Base-by-base conservation (phyloP, 2,888 invertebrate genomes). In the Entomobrya proxima region DNA sequence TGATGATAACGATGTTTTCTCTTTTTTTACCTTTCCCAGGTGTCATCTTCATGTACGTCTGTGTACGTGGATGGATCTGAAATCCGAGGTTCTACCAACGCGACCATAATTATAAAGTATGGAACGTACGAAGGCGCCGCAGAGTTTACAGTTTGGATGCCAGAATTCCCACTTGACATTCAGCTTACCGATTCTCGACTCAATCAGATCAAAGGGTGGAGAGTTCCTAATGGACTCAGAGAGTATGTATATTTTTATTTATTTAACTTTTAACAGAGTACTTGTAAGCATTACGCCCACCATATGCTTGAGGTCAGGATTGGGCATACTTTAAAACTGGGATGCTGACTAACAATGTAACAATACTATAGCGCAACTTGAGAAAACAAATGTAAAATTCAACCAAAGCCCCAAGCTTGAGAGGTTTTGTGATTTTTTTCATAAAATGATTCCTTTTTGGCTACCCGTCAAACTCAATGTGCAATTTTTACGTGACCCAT, bases 51-150 rank as follows among this genome's bases (percentile, higher is more conserved):
- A 4, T 98, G 98, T 92, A 97, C 98, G 90, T 97, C 97, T 21
- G 98, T 98, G 3, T 98, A 98, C 92, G 96, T 98, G 35, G 98
- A 98, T 92, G 98, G 98, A 0, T 97, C 98, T 6, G 98, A 98
- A 92, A 96, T 96, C 87, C 94, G 97, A 0, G 98, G 98, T 18
- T 98, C 98, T 0, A 96, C 97, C 50, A 98, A 98, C 91, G 98
- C 98, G 1, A 97, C 98, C 0, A 96, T 98, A 40, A 94, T 97
- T 77, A 97, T 98, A 76, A 97, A 96, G 92, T 97, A 97, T 91
- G 98, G 97, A 35, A 97, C 97, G 0, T 96, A 96, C 92, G 96
- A 96, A 30, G 97, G 97, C 15, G 93, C 96, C 87, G 96, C 97
- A 1, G 94, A 95, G 86, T 97, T 98, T 92, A 96, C 96, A 21